Percentiles rank a stretch among this genome's conserved stretches.
Conservation (phyloP, 2,888 invertebrate species). For the Cremastinae sp. region DNA sequence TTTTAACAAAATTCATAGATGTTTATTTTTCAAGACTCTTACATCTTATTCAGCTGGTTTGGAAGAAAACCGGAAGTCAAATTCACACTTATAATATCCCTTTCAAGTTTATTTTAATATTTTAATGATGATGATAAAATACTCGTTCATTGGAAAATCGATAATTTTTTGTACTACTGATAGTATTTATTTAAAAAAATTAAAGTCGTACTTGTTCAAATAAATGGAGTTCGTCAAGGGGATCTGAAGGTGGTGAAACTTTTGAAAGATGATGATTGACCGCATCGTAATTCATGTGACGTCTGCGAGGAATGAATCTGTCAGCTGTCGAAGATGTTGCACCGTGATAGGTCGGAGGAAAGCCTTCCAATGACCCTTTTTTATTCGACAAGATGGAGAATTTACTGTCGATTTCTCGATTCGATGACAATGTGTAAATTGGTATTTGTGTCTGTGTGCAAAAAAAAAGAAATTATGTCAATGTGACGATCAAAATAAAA, state of each 20-base stretch:
- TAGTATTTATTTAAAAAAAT: neutral
- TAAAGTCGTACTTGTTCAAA: slow-evolving; percentile 65
- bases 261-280: slow-evolving; percentile 64
- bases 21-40: too few species aligned
- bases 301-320: slow-evolving; percentile 70
- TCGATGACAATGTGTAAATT: slow-evolving; percentile 49
- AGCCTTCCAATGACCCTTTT: slow-evolving; percentile 8
- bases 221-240: slow-evolving; percentile 62
- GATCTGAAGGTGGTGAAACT: slow-evolving; percentile 5
- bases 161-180: too few species aligned
- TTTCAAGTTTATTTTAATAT: too few species aligned
- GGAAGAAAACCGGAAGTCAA: too few species aligned
- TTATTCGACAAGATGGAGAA: neutral
- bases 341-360: neutral
- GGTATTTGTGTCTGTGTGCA: slow-evolving; percentile 56
- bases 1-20: too few species aligned
- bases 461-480: slow-evolving; percentile 12
- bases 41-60: too few species aligned
- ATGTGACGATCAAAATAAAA: too few species aligned
- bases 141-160: too few species aligned
- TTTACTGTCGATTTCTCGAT: neutral
- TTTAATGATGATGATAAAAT: too few species aligned
- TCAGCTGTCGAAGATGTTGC: slow-evolving; percentile 57
- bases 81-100: too few species aligned
- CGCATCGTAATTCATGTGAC: slow-evolving; percentile 65